phyloP scores from a whole-genome alignment of 2,888 invertebrate species.

The Tubulanus polymorphus region DNA sequence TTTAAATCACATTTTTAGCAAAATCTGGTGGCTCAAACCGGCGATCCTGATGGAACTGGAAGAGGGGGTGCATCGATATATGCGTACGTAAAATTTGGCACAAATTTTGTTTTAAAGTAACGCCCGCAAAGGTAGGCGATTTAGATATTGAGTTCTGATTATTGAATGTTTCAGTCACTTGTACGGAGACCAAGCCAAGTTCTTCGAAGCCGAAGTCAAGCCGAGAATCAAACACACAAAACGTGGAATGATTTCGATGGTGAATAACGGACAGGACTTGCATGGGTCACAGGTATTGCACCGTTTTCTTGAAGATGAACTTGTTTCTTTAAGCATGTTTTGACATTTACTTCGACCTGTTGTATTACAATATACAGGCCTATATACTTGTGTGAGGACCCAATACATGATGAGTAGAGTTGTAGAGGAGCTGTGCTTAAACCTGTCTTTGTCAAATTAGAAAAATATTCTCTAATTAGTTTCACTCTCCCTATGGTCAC shows the following conservation, averaged over 20 bases:
- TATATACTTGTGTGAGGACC: no score
- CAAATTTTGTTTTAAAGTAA: background rate
- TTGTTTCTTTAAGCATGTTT: no score
- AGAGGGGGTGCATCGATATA: conserved; percentile 88
- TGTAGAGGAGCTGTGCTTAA: no score
- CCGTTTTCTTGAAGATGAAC: no score
- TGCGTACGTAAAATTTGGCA: conserved; percentile 61
- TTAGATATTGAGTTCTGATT: conserved; percentile 6
- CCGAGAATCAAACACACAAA: conserved; percentile 87
- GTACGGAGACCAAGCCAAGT: conserved; percentile 81
- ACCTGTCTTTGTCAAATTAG: no score
- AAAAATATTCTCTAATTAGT: no score
- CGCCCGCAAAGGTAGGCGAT: background rate
- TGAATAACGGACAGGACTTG: conserved; percentile 86
- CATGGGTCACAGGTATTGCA: conserved; percentile 55
- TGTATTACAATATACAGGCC: no score
- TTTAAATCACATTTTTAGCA: conserved; percentile 57
- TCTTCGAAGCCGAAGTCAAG: conserved; percentile 84
- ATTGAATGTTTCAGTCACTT: conserved; percentile 57
- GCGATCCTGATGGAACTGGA: conserved; percentile 89
- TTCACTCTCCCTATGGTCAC: no score
- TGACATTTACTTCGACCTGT: no score
- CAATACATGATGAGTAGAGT: no score
- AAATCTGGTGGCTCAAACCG: conserved; percentile 95
- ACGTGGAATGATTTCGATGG: conserved; percentile 87